Evolutionary conservation across 2,888 invertebrate species (phyloP).

Genomic region (Eretmocerus hayati): DNA sequence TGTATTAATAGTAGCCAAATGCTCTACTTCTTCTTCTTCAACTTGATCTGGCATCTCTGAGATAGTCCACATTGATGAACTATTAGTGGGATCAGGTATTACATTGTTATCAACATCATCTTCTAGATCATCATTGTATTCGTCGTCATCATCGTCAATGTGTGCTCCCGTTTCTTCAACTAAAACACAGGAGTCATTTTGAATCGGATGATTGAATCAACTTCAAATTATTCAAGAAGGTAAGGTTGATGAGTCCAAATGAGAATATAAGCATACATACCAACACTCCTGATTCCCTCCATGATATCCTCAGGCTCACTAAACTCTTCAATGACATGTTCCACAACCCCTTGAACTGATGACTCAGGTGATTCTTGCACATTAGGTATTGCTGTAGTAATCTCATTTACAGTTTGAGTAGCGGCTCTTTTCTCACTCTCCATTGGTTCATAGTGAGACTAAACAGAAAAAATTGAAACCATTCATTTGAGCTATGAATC

Average conservation of each 20-base stretch:
- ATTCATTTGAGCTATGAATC: too few relatives aligned
- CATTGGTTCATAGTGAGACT: slow-evolving; percentile 43
- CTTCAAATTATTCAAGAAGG: too few relatives aligned
- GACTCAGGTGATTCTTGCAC: slow-evolving; percentile 11
- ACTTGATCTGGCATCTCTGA: slow-evolving; percentile 29
- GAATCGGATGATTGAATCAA: too few relatives aligned
- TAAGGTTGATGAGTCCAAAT: too few relatives aligned
- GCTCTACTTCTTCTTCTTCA: slow-evolving; percentile 25
- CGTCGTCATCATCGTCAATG: slow-evolving; percentile 39
- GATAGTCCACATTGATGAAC: slow-evolving; percentile 38
- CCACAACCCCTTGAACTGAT: slow-evolving; percentile 38
- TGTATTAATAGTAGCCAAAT: slow-evolving; percentile 29
- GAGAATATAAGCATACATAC: slow-evolving; percentile 51
- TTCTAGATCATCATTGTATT: slow-evolving; percentile 34
- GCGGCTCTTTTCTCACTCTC: slow-evolving; percentile 40
- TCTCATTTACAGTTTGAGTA: slow-evolving; percentile 34
- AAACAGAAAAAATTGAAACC: too few relatives aligned
- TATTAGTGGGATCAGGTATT: slow-evolving; percentile 31
- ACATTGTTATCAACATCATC: slow-evolving; percentile 33
- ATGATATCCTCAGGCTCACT: slow-evolving; percentile 81
- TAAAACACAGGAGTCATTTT: slow-evolving; percentile 14
- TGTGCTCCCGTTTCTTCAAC: slow-evolving; percentile 46
- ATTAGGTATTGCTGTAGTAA: slow-evolving; percentile 33
- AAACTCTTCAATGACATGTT: slow-evolving; percentile 66
- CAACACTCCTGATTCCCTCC: slow-evolving; percentile 75